These are phyloP conservation scores for Drosophila pruinosa DNA, from an alignment of 1,140 invertebrate genomes.

Conservation along the genomic window DNA sequence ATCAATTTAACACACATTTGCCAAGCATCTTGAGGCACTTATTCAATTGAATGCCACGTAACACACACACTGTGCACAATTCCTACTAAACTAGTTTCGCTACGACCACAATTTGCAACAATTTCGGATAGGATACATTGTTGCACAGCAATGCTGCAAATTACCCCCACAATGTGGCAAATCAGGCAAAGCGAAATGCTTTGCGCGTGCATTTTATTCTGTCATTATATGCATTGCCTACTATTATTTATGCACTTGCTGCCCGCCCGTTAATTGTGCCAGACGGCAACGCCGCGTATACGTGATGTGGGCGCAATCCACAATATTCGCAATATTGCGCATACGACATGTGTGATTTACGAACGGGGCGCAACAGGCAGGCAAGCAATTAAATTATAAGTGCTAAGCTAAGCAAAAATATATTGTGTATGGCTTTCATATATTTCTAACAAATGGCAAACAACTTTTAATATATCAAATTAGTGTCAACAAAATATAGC, in stretches of 20 bases:
- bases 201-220: constrained; percentile 22
- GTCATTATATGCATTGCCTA: constrained; percentile 26
- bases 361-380: neutral
- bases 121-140: constrained; percentile 39
- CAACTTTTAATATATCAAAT: no score
- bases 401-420: no score
- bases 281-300: constrained; percentile 40
- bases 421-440: no score
- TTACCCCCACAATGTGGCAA: constrained; percentile 44
- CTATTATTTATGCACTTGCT: constrained; percentile 29
- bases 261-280: constrained; percentile 6
- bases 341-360: constrained; percentile 41
- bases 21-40: constrained; percentile 34
- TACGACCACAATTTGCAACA: constrained; percentile 25
- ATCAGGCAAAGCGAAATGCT: constrained; percentile 38
- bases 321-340: constrained; percentile 27
- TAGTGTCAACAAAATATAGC: no score
- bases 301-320: constrained; percentile 33
- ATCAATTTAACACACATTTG: constrained; percentile 75
- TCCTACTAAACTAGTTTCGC: constrained; percentile 77
- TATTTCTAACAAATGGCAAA: no score
- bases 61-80: constrained; percentile 37
- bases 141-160: constrained; percentile 37
- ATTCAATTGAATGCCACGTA: constrained; percentile 73
- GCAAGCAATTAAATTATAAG: neutral